Conservation (phyloP, 2,888 invertebrate species). For the Masnerella sp. region DNA sequence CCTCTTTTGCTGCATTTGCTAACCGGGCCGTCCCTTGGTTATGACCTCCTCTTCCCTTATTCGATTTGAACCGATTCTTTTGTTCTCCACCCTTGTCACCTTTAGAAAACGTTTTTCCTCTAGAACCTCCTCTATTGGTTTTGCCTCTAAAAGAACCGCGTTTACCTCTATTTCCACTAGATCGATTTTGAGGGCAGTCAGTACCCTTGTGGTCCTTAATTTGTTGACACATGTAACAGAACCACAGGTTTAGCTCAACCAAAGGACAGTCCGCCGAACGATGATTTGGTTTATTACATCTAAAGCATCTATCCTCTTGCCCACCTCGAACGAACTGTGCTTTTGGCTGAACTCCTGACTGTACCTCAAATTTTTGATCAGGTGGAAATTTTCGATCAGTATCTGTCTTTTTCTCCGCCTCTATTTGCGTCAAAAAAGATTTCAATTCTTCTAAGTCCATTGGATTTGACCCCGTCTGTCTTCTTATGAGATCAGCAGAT, state of each 20-base stretch:
- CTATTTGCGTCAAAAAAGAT: slow-evolving; percentile 4
- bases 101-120: too few species aligned
- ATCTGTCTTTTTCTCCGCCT: slow-evolving; percentile 7
- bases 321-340: too few species aligned
- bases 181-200: not conserved
- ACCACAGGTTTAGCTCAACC: not conserved
- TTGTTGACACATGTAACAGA: not conserved
- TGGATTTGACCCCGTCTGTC: not conserved
- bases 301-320: too few species aligned
- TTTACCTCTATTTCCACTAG: not conserved
- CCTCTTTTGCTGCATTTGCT: not conserved
- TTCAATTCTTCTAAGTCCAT: slow-evolving; percentile 8
- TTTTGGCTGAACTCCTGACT: too few species aligned
- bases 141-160: not conserved
- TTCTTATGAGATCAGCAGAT: not conserved
- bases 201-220: not conserved
- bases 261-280: not conserved
- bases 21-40: not conserved
- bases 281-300: not conserved
- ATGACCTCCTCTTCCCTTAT: too few species aligned
- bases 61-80: too few species aligned
- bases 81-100: too few species aligned
- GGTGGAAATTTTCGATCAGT: too few species aligned
- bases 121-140: not conserved
- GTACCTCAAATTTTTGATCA: too few species aligned